A percentile compares a stretch with the other conserved stretches of the same genome.
These are phyloP conservation scores for Seriola quinqueradiata DNA, from an alignment of 2,113 vertebrate genomes.

Conservation along the genomic window DNA sequence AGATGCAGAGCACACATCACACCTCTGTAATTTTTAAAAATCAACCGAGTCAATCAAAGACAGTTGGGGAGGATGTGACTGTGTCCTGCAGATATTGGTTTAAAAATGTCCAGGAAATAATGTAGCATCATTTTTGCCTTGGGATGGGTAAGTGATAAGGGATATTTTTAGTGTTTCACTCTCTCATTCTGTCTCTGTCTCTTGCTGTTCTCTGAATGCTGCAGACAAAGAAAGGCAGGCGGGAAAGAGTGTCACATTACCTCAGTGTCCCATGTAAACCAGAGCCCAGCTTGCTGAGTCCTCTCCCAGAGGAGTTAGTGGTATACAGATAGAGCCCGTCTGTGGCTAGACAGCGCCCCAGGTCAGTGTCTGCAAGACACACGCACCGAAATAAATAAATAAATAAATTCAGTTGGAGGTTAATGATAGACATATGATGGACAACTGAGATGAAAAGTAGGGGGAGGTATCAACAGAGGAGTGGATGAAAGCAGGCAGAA, in stretches of 20 bases:
- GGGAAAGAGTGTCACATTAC: constrained; percentile 82
- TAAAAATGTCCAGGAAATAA: constrained; percentile 36
- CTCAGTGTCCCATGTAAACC: constrained; percentile 97
- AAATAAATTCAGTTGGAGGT: constrained; percentile 4
- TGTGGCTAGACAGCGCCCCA: constrained; percentile 95
- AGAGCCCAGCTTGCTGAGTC: constrained; percentile 97
- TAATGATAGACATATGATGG: constrained; percentile 20
- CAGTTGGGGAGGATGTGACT: constrained; percentile 18
- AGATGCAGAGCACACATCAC: background rate
- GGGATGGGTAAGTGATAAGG: constrained; percentile 18
- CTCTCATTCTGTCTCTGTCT: constrained; percentile 25
- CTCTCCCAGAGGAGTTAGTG: constrained; percentile 96
- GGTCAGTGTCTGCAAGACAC: constrained; percentile 91
- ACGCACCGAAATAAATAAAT: constrained; percentile 17
- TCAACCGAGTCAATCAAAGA: constrained; percentile 35
- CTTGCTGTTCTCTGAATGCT: constrained; percentile 39
- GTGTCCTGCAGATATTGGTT: constrained; percentile 18
- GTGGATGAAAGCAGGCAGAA: background rate
- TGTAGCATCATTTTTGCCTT: background rate
- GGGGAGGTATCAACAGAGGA: background rate
- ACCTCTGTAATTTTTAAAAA: constrained; percentile 17
- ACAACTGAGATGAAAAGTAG: background rate
- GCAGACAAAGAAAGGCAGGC: constrained; percentile 42
- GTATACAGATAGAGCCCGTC: constrained; percentile 98
- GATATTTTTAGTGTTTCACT: constrained; percentile 59